Conservation (phyloP, 2,113 vertebrate genomes). For the Orycteropus afer region DNA sequence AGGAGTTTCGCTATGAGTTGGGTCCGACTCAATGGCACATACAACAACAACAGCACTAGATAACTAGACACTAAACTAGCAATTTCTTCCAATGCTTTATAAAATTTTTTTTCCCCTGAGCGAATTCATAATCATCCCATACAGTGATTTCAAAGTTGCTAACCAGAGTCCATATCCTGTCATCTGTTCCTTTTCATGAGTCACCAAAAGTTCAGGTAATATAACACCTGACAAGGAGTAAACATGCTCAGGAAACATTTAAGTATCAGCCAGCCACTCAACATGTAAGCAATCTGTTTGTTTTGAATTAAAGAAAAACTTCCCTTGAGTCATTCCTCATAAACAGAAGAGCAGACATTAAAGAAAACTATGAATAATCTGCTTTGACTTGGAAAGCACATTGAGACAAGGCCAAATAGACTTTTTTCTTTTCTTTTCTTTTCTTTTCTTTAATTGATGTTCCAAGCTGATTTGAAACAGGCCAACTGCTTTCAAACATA, state of each 20-base stretch:
- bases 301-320: constrained; percentile 79
- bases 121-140: background rate
- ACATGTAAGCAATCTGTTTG: constrained; percentile 68
- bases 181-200: background rate
- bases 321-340: constrained; percentile 77
- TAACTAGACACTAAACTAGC: too few species aligned
- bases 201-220: constrained; percentile 57
- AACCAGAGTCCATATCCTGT: background rate
- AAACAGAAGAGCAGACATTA: constrained; percentile 75
- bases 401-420: constrained; percentile 74
- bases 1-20: too few species aligned
- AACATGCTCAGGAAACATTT: constrained; percentile 43
- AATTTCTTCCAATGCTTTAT: background rate
- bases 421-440: constrained; percentile 2
- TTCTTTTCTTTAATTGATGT: constrained; percentile 59
- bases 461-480: constrained; percentile 81
- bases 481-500: constrained; percentile 31
- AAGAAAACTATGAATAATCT: constrained; percentile 83
- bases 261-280: background rate
- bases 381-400: constrained; percentile 74
- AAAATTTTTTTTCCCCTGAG: background rate
- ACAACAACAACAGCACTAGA: too few species aligned
- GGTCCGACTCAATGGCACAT: too few species aligned
- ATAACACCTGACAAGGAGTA: constrained; percentile 34
- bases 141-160: background rate